phyloP scores from a whole-genome alignment of 2,888 invertebrate genomes.

The Zygothrica quintamaculata region DNA sequence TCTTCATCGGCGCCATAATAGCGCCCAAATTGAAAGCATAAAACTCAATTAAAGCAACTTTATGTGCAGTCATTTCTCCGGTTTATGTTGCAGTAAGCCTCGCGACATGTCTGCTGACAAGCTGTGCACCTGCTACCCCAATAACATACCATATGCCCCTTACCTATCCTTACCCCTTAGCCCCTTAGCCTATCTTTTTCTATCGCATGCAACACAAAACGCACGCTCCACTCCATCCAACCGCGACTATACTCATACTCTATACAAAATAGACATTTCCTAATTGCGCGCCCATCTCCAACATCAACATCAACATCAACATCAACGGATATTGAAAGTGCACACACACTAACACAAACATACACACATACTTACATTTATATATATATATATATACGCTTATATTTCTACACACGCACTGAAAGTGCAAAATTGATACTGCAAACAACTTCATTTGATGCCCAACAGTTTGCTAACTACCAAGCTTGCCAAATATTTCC shows the following conservation, averaged over 20 bases:
- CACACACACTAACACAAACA: slow-evolving; percentile 24
- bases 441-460: slow-evolving; percentile 70
- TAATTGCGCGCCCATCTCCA: slow-evolving; percentile 60
- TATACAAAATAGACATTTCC: slow-evolving; percentile 56
- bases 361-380: background rate
- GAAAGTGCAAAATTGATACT: slow-evolving; percentile 58
- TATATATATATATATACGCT: background rate
- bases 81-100: slow-evolving; percentile 68
- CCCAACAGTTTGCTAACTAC: slow-evolving; percentile 63
- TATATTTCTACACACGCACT: background rate
- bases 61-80: slow-evolving; percentile 72
- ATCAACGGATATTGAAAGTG: slow-evolving; percentile 69
- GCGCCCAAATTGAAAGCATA: slow-evolving; percentile 73
- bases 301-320: slow-evolving; percentile 57
- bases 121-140: slow-evolving; percentile 54
- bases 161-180: too few relatives aligned
- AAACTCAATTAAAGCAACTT: slow-evolving; percentile 74
- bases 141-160: slow-evolving; percentile 12
- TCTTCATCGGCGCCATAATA: slow-evolving; percentile 63
- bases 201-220: background rate
- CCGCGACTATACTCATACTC: background rate
- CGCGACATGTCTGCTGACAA: slow-evolving; percentile 55
- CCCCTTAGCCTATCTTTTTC: too few relatives aligned
- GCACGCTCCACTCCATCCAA: slow-evolving; percentile 8
- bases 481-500: slow-evolving; percentile 63